Evolutionary conservation across 2,888 invertebrate species (phyloP).

Genomic region (Electrophaes corylata): DNA sequence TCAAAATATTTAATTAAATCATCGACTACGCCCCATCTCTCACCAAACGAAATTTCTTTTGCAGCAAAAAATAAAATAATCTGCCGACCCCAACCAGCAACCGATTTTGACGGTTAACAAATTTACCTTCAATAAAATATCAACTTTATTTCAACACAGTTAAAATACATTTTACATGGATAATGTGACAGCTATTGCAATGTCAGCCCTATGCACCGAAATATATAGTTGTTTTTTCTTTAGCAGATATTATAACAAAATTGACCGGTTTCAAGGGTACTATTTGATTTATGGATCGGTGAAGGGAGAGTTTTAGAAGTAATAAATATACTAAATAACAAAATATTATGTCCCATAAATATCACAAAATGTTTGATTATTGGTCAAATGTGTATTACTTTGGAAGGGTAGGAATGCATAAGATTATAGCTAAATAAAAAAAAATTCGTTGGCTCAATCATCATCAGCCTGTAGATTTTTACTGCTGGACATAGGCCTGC

Average conservation of each 20-base stretch:
- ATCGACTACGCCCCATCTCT: constrained; percentile 21
- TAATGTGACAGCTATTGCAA: constrained; percentile 11
- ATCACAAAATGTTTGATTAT: not conserved
- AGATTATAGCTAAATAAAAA: no score
- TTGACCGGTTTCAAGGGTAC: constrained; percentile 11
- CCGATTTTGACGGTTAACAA: not conserved
- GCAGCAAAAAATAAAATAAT: constrained; percentile 26
- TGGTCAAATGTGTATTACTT: not conserved
- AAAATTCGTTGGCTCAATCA: no score
- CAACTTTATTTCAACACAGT: not conserved
- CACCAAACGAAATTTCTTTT: constrained; percentile 18
- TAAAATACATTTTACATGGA: constrained; percentile 2
- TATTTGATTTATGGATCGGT: constrained; percentile 17
- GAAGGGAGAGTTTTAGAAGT: constrained; percentile 10
- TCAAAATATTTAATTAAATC: not conserved
- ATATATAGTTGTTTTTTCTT: constrained; percentile 26
- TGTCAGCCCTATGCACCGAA: constrained; percentile 20
- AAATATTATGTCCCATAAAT: not conserved
- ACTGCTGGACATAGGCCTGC: no score
- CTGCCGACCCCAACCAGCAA: constrained; percentile 19
- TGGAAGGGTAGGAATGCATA: no score
- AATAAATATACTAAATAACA: constrained; percentile 2
- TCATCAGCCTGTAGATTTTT: no score
- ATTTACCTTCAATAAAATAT: not conserved
- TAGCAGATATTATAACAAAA: constrained; percentile 12